Base-by-base conservation (phyloP, 2,888 invertebrate genomes). In the Xylota segnis region DNA sequence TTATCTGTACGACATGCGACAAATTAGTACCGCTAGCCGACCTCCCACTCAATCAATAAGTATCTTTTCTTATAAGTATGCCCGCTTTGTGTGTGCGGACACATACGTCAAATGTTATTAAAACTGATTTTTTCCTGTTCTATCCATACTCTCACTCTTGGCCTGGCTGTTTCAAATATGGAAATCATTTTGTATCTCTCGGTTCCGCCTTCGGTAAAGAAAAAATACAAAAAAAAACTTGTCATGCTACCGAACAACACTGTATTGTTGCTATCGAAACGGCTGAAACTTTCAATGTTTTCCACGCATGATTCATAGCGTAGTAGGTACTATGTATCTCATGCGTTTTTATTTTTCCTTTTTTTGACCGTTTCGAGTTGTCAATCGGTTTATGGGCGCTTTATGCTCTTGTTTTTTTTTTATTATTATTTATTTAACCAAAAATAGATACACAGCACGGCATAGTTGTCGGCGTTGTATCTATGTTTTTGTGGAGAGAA, bases 1-100 rank as follows among this genome's bases (percentile, higher is more conserved):
- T 84, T 84, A 79, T 71, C 70, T 61, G 50, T 71, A 43, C 79
- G 58, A 71, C 70, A 75, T 71, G 59, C 71, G 81, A 81, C 84
- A 81, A 81, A 81, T 84, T 84, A 71, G 79, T 81, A 76, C 79
- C 75, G 84, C 84, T 84, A 84, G 75, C 43, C 84, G 70, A 59
- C 72, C 84, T 84, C 84, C 81, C 70, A 84, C 84, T 81, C 81
- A 66, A 76, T 81, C 81, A 66, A 83, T 59, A n/a, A 50, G 34
- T 43, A 43, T 71, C 54, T 63, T 50, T 45, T 18, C 34, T 59
- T 59, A 4, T 45, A n/a, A n/a, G n/a, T n/a, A 12, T 27, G 10
- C 5, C n/a, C 34, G 47, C 71, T 45, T 70, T 70, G 37, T 47
- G 37, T 29, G 18, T 32, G 32, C 32, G 16, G 43, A 32, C 10